phyloP scores from a whole-genome alignment of 2,113 vertebrate genomes.

The Perognathus longimembris region DNA sequence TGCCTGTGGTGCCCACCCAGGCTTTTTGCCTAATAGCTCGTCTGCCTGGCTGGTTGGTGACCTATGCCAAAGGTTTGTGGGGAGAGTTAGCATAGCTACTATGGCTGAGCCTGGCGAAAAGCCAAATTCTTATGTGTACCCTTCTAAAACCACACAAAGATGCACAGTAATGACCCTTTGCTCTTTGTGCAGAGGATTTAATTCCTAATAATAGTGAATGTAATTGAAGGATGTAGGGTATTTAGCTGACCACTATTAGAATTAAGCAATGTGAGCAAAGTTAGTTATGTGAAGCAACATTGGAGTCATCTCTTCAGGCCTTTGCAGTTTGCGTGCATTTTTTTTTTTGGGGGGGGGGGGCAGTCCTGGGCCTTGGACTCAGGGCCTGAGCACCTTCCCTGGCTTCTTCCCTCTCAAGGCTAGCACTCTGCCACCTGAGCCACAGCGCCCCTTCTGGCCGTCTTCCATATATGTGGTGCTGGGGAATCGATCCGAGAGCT shows the following conservation, averaged over 20 bases:
- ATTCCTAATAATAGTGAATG: background rate
- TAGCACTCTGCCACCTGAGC: too few species aligned
- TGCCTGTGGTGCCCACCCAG: background rate
- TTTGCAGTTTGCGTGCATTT: background rate
- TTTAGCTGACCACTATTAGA: background rate
- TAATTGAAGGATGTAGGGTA: background rate
- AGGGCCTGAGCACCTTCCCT: too few species aligned
- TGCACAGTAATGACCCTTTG: background rate
- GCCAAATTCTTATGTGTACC: background rate
- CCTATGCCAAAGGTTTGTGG: background rate
- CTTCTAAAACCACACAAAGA: background rate
- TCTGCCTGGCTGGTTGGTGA: background rate
- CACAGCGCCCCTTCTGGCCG: too few species aligned
- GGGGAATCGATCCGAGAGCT: too few species aligned
- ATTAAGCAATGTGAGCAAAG: background rate
- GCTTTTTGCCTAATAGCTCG: background rate
- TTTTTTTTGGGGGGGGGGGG: too few species aligned
- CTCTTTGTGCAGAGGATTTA: background rate
- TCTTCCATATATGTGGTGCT: too few species aligned
- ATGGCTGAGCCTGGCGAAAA: background rate
- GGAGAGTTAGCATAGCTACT: background rate
- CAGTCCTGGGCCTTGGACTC: too few species aligned
- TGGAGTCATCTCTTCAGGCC: background rate
- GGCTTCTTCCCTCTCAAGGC: too few species aligned
- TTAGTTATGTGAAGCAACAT: background rate